Evolutionary conservation across 2,888 invertebrate species (phyloP).

Genomic region (Pheosia tremula): DNA sequence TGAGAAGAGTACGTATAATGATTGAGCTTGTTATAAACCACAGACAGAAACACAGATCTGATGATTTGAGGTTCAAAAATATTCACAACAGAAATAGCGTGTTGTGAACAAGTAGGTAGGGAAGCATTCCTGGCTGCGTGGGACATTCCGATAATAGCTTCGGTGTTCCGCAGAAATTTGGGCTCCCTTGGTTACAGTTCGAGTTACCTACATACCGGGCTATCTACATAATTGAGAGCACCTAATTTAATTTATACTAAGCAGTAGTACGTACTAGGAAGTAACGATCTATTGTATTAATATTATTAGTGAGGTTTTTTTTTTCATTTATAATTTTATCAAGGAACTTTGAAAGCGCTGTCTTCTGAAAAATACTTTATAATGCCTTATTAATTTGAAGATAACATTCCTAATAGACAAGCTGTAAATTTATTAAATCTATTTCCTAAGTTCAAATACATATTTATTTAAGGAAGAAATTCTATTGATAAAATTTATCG

Average conservation of each 20-base stretch:
- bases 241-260: conserved; percentile 33
- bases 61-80: no score
- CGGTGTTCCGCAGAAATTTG: conserved; percentile 55
- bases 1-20: background rate
- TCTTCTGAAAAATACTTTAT: no score
- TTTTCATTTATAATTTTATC: no score
- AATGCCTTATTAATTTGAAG: no score
- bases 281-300: conserved; percentile 6
- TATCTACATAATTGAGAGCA: conserved; percentile 5
- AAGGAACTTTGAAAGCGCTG: no score
- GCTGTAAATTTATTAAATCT: no score
- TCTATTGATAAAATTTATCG: no score
- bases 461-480: no score
- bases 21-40: background rate
- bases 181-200: conserved; percentile 39
- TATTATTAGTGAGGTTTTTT: no score
- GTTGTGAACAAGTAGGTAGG: conserved; percentile 2
- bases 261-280: background rate
- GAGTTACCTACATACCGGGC: conserved; percentile 36
- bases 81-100: background rate
- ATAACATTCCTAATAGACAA: no score
- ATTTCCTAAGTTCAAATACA: no score
- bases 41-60: no score
- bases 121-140: conserved; percentile 29
- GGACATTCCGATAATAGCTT: conserved; percentile 56